These are phyloP conservation scores for Phyllostomus discolor DNA, from an alignment of 2,113 vertebrate genomes.

Conservation along the genomic window DNA sequence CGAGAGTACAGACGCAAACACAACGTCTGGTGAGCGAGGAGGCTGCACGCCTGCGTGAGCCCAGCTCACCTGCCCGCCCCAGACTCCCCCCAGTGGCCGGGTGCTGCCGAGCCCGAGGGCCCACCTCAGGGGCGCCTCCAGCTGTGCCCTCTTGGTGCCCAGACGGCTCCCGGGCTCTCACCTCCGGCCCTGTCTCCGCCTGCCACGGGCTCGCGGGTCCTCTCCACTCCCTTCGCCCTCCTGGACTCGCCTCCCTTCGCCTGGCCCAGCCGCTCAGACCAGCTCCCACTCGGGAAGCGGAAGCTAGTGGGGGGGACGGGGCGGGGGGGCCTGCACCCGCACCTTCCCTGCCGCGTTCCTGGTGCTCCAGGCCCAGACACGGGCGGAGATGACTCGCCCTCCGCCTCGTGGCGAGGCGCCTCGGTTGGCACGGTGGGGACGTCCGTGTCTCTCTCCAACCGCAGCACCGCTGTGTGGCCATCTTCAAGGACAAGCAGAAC, in stretches of 20 bases:
- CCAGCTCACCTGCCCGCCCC: not conserved
- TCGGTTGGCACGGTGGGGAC: not conserved
- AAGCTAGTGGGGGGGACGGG: not conserved
- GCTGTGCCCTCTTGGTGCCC: rapidly evolving
- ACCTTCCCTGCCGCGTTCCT: not conserved
- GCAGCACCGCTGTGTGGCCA: slow-evolving; percentile 98
- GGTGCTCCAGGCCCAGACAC: not conserved
- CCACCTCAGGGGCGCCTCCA: rapidly evolving
- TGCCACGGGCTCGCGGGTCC: not conserved
- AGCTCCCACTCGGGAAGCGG: not conserved
- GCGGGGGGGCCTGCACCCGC: no score
- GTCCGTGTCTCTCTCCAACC: not conserved
- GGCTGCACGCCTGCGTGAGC: rapidly evolving
- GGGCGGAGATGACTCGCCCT: not conserved
- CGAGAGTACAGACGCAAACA: not conserved
- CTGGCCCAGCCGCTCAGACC: not conserved
- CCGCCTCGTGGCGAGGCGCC: rapidly evolving
- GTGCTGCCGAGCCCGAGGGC: rapidly evolving
- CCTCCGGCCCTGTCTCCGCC: not conserved
- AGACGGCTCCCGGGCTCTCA: rapidly evolving
- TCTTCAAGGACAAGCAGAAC: slow-evolving; percentile 99
- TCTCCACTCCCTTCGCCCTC: not conserved
- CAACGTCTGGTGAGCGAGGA: not conserved
- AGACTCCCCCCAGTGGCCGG: not conserved
- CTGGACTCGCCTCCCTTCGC: not conserved